Percentiles rank a stretch among this genome's conserved stretches.
Conservation (phyloP, 2,888 invertebrate species). For the Chloromyia formosa region DNA sequence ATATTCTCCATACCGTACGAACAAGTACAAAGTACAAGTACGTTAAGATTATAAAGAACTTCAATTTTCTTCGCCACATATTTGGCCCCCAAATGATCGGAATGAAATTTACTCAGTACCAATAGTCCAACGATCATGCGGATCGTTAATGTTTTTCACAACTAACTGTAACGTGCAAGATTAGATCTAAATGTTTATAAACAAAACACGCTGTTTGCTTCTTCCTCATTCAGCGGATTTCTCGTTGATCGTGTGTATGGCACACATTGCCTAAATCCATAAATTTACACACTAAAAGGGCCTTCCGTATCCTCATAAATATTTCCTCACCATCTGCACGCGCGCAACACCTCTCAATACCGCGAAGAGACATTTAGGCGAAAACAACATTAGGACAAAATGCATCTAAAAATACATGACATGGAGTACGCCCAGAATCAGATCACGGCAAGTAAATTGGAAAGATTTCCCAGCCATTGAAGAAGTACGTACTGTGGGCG, state of each 20-base stretch:
- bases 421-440: neutral
- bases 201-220: slow-evolving; percentile 2
- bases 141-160: slow-evolving; percentile 11
- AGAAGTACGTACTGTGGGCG: no score
- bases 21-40: no score
- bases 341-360: neutral
- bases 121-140: no score
- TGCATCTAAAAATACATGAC: neutral
- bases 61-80: no score
- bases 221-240: neutral
- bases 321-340: slow-evolving; percentile 13
- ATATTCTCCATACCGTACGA: no score
- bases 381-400: neutral
- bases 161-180: slow-evolving; percentile 1
- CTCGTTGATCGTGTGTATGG: neutral
- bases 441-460: neutral
- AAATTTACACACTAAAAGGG: slow-evolving; percentile 25
- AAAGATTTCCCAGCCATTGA: no score
- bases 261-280: slow-evolving; percentile 34
- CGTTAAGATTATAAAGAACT: no score
- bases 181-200: slow-evolving; percentile 25
- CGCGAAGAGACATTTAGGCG: neutral
- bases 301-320: slow-evolving; percentile 32
- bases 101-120: no score
- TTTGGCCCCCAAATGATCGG: no score